Conservation (phyloP, 2,888 invertebrate genomes). For the Trachelus stipa region DNA sequence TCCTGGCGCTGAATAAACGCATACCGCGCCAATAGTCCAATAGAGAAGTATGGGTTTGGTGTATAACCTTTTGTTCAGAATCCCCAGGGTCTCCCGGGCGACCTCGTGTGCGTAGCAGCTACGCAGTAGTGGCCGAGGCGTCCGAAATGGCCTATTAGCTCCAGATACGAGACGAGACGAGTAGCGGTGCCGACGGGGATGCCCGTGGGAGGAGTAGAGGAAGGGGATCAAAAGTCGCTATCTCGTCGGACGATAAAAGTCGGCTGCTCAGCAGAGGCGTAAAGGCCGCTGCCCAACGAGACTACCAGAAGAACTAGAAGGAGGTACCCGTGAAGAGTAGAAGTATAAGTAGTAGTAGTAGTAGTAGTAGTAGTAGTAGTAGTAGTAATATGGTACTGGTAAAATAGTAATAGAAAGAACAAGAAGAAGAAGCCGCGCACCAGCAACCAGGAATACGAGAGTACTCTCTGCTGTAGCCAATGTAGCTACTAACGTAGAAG, state of each 20-base stretch:
- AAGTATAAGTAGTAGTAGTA: background rate
- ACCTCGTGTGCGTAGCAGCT: background rate
- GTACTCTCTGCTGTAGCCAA: background rate
- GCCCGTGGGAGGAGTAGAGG: background rate
- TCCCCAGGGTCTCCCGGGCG: background rate
- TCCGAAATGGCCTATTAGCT: background rate
- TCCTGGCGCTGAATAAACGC: background rate
- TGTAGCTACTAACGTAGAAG: conserved; percentile 4
- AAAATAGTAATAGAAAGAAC: background rate
- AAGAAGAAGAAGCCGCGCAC: conserved; percentile 4
- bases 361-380: too few relatives aligned
- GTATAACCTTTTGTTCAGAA: background rate
- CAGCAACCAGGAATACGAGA: background rate
- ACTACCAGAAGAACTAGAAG: background rate
- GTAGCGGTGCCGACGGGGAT: background rate
- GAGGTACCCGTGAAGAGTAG: background rate
- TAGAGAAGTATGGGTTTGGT: background rate
- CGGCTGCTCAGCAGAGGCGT: background rate
- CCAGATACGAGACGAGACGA: background rate
- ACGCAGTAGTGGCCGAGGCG: background rate
- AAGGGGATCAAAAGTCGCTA: conserved; percentile 9
- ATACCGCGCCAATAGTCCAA: background rate
- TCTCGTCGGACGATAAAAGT: conserved; percentile 1
- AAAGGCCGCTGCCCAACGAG: conserved; percentile 1
- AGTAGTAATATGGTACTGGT: background rate